These are phyloP conservation scores for Mycetomoellerius zeteki DNA, from an alignment of 1,140 invertebrate genomes.

Conservation along the genomic window DNA sequence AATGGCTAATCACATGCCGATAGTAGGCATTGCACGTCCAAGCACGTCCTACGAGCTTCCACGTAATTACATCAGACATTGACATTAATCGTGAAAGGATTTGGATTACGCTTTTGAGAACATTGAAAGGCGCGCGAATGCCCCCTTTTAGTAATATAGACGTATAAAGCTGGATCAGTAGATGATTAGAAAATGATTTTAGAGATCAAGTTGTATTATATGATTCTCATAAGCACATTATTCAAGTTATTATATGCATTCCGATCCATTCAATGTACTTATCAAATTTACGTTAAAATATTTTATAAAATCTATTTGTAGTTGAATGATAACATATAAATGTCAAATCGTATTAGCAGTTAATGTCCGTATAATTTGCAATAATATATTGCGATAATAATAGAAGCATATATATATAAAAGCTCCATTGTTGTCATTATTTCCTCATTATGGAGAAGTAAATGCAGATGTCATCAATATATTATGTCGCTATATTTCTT, in stretches of 20 bases:
- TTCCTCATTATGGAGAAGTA: background rate
- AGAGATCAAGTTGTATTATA: conserved; percentile 10
- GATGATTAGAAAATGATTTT: conserved; percentile 51
- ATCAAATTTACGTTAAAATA: background rate
- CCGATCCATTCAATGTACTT: background rate
- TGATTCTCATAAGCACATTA: conserved; percentile 11
- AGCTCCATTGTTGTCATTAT: background rate
- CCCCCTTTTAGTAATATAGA: conserved; percentile 13
- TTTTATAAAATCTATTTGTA: conserved; percentile 1
- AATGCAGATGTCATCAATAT: background rate
- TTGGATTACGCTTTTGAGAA: conserved; percentile 70
- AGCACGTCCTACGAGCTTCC: conserved; percentile 68
- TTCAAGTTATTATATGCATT: background rate
- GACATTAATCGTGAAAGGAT: conserved; percentile 67
- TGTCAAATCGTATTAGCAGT: background rate
- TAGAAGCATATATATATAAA: background rate
- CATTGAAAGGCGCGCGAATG: conserved; percentile 68
- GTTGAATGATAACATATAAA: conserved; percentile 4
- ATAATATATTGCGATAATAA: background rate
- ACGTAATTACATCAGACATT: conserved; percentile 73
- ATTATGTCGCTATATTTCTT: background rate
- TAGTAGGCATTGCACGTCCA: conserved; percentile 67
- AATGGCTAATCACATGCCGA: conserved; percentile 53
- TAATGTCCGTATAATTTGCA: background rate
- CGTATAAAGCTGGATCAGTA: conserved; percentile 41